Evolutionary conservation across 1,140 invertebrate genomes (phyloP).

Genomic region (Psix sp.): DNA sequence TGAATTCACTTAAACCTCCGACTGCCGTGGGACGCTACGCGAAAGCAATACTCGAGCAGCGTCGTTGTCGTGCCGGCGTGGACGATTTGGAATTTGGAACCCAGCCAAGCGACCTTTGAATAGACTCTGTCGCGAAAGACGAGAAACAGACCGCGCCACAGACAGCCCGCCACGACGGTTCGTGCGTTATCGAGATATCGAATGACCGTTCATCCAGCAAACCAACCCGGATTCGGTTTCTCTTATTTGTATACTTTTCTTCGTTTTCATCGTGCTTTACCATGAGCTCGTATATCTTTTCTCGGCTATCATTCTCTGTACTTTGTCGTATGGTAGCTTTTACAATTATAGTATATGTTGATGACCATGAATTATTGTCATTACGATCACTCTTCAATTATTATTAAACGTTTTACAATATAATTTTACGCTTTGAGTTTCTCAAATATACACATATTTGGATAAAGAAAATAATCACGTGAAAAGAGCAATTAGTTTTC

Average conservation of each 20-base stretch:
- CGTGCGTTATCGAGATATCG: constrained; percentile 46
- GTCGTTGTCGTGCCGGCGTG: constrained; percentile 47
- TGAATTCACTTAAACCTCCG: constrained; percentile 72
- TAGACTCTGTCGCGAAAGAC: constrained; percentile 64
- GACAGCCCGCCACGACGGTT: constrained; percentile 10
- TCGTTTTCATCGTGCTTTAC: neutral
- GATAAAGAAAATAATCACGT: too few relatives aligned
- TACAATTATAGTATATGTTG: too few relatives aligned
- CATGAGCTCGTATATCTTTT: too few relatives aligned
- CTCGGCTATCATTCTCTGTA: too few relatives aligned
- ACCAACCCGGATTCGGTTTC: constrained; percentile 18
- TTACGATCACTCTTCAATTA: too few relatives aligned
- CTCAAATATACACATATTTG: too few relatives aligned
- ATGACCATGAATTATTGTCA: too few relatives aligned
- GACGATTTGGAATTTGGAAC: constrained; percentile 74
- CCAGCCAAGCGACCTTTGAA: constrained; percentile 74
- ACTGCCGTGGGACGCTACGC: constrained; percentile 63
- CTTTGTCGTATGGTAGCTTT: too few relatives aligned
- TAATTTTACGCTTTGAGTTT: too few relatives aligned
- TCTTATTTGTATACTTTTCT: neutral
- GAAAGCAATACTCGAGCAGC: constrained; percentile 19
- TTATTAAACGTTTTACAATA: too few relatives aligned
- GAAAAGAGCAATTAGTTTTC: too few relatives aligned
- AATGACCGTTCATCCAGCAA: constrained; percentile 2
- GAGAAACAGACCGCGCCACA: constrained; percentile 45